Base-by-base conservation (phyloP, 2,797 vertebrate species). In the Mormyrus hasselquistii region DNA sequence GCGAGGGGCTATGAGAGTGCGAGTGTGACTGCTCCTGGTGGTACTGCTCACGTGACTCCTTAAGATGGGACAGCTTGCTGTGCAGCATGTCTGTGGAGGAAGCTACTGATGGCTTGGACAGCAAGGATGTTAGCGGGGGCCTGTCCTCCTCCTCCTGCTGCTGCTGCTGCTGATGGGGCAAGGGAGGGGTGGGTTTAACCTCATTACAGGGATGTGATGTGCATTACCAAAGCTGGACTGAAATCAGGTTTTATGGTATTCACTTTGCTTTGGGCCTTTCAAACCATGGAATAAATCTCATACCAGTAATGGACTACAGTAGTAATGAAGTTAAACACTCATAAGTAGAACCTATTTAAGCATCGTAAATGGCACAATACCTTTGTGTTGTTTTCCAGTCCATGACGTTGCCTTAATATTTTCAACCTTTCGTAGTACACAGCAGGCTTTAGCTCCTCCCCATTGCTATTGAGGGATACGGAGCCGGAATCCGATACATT, bases 31-130 rank as follows among this genome's bases (percentile, higher is more conserved):
- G 97, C 87, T 99, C 98, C 91, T 97, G 96, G 89, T 98, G 97
- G 93, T 97, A 97, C 92, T 98, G 96, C 95, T 99, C 98, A 1
- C 98, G 94, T 0, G 98, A 98, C 94, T 99, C 98, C 90, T 98
- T 98, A 62, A 99, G 97, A 94, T 99, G 98, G 0, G 98, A 99
- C 89, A 99, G 96, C 94, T 99, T 99, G 93, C 98, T 99, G 92
- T 99, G 97, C 90, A 99, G 97, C 98, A 99, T 99, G 95, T 99
- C 98, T 0, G 98, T 99, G 93, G 98, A 99, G 4, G 98, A 99
- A 29, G 97, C 97, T 87, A 99, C 97, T 0, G 97, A 92, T 52
- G 98, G 97, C 93, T 99, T 99, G 88, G 97, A 96, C 55, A 98
- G 97, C 93, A 98, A 92, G 41, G 97, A 97, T 0, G 96, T 97